These are phyloP conservation scores for Aplysina aerophoba DNA, from an alignment of 37 sponge, comb jelly and placozoan genomes.

Conservation along the genomic window DNA sequence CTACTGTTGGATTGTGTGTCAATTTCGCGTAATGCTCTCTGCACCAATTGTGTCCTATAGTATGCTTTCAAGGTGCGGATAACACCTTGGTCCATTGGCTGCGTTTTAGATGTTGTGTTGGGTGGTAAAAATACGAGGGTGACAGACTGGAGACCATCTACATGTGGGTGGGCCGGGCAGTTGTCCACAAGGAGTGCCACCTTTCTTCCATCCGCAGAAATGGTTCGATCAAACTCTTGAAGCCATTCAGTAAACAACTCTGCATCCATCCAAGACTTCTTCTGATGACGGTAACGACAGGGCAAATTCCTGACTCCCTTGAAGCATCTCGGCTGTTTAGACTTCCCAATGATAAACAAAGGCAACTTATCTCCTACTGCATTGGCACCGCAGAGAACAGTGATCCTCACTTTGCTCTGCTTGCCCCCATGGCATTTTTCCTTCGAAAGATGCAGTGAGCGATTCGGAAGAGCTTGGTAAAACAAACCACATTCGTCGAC, in stretches of 20 bases:
- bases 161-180: slow-evolving; percentile 8
- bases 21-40: no score
- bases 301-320: slow-evolving; percentile 4
- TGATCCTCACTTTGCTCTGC: slow-evolving; percentile 5
- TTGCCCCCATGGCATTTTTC: slow-evolving; percentile 27
- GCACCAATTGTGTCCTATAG: background rate
- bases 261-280: slow-evolving; percentile 6
- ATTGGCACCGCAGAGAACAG: slow-evolving; percentile 21
- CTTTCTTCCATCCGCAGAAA: background rate
- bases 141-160: slow-evolving; percentile 4
- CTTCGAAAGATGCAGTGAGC: background rate
- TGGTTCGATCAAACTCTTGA: background rate
- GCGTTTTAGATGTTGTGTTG: slow-evolving; percentile 9
- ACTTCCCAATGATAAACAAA: slow-evolving; percentile 18
- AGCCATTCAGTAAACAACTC: background rate
- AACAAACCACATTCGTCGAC: slow-evolving; percentile 17
- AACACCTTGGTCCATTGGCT: slow-evolving; percentile 22
- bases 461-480: slow-evolving; percentile 6
- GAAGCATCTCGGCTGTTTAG: slow-evolving; percentile 16
- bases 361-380: slow-evolving; percentile 1
- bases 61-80: slow-evolving; percentile 16
- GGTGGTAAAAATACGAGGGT: slow-evolving; percentile 18
- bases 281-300: background rate
- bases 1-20: no score
- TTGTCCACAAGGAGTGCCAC: slow-evolving; percentile 12